Evolutionary conservation across 1,140 invertebrate species (phyloP).

Genomic region (Scaptomyza pallida): DNA sequence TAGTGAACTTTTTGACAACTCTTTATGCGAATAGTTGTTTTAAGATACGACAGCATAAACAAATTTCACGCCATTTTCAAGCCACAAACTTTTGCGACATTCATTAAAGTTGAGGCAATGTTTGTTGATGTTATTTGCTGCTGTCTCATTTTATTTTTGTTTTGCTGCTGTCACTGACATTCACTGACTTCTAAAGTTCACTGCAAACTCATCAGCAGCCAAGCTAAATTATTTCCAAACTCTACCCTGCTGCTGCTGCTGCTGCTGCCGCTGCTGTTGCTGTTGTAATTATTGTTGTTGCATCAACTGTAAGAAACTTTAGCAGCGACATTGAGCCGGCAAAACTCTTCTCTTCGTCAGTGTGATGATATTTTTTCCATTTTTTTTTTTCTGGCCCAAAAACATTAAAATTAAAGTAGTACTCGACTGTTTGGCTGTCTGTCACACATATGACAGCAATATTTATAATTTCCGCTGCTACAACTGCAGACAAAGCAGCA

Average conservation of each 20-base stretch:
- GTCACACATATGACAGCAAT: conserved; percentile 68
- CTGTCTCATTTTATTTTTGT: conserved; percentile 18
- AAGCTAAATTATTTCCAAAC: conserved; percentile 67
- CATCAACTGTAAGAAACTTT: conserved; percentile 53
- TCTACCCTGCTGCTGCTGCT: conserved; percentile 9
- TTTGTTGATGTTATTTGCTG: conserved; percentile 33
- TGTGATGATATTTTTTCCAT: conserved; percentile 17
- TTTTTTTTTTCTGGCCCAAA: conserved; percentile 23
- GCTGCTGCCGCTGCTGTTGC: conserved; percentile 31
- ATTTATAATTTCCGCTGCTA: conserved; percentile 75
- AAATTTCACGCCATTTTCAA: conserved; percentile 17
- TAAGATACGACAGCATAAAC: conserved; percentile 4
- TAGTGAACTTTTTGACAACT: neutral
- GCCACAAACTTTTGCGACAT: conserved; percentile 44
- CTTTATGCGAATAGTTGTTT: neutral
- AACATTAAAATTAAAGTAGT: conserved; percentile 55
- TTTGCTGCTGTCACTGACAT: conserved; percentile 34
- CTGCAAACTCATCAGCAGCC: conserved; percentile 55
- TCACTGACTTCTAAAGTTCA: conserved; percentile 64
- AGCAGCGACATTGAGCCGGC: conserved; percentile 49
- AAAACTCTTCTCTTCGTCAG: conserved; percentile 30
- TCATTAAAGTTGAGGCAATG: conserved; percentile 58
- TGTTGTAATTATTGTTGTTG: conserved; percentile 38
- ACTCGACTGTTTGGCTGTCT: conserved; percentile 40
- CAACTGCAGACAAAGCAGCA: conserved; percentile 53